These are phyloP conservation scores for Corvus hawaiiensis DNA, from an alignment of 2,113 vertebrate genomes.

Conservation along the genomic window DNA sequence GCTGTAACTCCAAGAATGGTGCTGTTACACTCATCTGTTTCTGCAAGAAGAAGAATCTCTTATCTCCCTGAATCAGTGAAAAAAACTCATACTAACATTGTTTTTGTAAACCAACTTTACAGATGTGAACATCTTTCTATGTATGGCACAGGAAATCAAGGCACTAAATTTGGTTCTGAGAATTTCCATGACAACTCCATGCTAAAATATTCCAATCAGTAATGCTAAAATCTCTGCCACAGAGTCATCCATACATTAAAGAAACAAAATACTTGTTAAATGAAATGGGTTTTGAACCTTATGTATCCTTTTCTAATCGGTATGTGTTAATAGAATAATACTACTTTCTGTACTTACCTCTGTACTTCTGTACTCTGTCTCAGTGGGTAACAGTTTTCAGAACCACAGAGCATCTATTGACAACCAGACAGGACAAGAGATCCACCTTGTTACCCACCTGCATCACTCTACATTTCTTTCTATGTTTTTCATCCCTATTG, in stretches of 20 bases:
- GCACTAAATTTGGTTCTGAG: neutral
- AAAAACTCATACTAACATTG: neutral
- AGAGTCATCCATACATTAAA: neutral
- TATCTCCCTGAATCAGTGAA: neutral
- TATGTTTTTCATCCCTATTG: neutral
- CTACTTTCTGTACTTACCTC: neutral
- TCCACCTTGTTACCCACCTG: neutral
- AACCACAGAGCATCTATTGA: neutral
- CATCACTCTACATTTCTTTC: neutral
- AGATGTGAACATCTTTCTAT: neutral
- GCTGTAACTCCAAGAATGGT: neutral
- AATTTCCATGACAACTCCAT: neutral
- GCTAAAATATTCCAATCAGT: neutral
- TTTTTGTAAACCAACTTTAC: neutral
- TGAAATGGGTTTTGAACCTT: neutral
- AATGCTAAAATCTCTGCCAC: neutral
- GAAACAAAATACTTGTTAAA: neutral
- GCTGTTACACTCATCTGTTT: neutral
- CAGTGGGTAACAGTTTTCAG: neutral
- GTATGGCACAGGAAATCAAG: neutral
- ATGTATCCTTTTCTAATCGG: neutral
- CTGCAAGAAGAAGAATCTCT: neutral
- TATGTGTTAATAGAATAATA: neutral
- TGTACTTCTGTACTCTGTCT: neutral
- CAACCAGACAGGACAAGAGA: neutral